Evolutionary conservation across 2,113 vertebrate species (phyloP), one percentile per base, ranked within the genome.

Genomic region (Pedionomus torquatus): DNA sequence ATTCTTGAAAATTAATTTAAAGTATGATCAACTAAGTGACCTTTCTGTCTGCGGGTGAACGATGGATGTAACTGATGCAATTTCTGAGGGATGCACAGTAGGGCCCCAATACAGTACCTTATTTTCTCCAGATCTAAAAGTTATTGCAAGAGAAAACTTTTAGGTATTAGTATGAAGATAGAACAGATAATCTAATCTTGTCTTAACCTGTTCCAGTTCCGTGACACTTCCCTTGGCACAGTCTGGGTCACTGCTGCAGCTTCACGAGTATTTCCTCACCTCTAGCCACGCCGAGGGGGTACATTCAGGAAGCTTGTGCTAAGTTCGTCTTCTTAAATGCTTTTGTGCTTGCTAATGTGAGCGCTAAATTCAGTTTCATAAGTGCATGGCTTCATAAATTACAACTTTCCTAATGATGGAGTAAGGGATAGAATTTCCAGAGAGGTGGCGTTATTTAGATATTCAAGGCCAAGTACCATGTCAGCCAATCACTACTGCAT

Each of bases 241-340:
- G 1, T 7, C 2, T 17, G 18, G 18, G 61, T 51, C 2, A 7
- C 19, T 86, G 58, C 64, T 71, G 58, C 54, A 69, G 23, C 14
- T 81, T 49, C 39, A 44, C 6, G 58, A 79, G 68, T 9, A 11
- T 74, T 92, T 89, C 58, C 61, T 93, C 68, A 54, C 15, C 8
- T 60, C 31, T 51, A 18, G 55, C 39, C 39, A 18, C 5, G 2
- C 0, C 0, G 2, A 75, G 17, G 23, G 46, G 21, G 30, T 11
- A 30, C 8, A 44, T 21, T 52, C 55, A 24, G 19, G 26, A 26
- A 49, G 69, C 21, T 33, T 20, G 41, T 69, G 68, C 58, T 5
- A 9, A 16, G 2, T 43, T 35, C 35, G 19, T 57, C 39, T 65
- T n/a, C 51, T 83, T 20, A 77, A 49, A 65, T 74, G 35, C 26